These are phyloP conservation scores for Siniperca undulata DNA, from an alignment of 2,797 vertebrate species.

Conservation along the genomic window DNA sequence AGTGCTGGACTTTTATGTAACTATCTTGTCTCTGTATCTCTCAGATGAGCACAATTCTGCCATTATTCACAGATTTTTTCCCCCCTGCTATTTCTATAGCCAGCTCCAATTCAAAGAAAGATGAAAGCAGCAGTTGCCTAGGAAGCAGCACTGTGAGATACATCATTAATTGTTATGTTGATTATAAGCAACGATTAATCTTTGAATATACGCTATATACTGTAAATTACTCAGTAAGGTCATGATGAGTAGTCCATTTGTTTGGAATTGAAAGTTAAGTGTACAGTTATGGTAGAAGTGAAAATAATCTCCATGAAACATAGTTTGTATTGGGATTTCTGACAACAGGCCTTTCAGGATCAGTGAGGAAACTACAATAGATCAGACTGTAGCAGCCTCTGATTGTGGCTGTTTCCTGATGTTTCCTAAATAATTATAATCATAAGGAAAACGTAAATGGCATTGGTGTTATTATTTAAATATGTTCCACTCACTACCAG, in stretches of 20 bases:
- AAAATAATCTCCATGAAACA: background rate
- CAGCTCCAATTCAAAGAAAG: conserved; percentile 8
- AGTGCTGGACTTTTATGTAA: conserved; percentile 28
- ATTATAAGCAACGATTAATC: background rate
- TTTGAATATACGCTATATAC: background rate
- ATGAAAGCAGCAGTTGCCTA: conserved; percentile 21
- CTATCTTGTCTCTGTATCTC: conserved; percentile 4
- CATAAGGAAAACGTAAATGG: conserved; percentile 1
- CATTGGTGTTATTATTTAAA: conserved; percentile 1
- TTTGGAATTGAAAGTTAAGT: background rate
- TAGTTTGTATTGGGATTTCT: background rate
- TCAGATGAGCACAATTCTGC: background rate
- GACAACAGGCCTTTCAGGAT: background rate
- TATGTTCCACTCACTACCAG: conserved; percentile 23
- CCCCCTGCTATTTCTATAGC: background rate
- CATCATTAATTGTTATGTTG: conserved; percentile 3
- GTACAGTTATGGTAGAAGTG: background rate
- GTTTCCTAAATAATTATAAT: conserved; percentile 10
- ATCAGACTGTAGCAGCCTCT: background rate
- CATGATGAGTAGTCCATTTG: background rate
- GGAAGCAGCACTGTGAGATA: conserved; percentile 15
- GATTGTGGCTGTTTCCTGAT: conserved; percentile 9
- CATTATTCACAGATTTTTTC: conserved; percentile 8
- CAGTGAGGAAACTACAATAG: background rate
- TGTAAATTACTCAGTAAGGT: background rate